These are phyloP conservation scores for Aphis gossypii DNA, from an alignment of 1,140 invertebrate species.

Conservation along the genomic window DNA sequence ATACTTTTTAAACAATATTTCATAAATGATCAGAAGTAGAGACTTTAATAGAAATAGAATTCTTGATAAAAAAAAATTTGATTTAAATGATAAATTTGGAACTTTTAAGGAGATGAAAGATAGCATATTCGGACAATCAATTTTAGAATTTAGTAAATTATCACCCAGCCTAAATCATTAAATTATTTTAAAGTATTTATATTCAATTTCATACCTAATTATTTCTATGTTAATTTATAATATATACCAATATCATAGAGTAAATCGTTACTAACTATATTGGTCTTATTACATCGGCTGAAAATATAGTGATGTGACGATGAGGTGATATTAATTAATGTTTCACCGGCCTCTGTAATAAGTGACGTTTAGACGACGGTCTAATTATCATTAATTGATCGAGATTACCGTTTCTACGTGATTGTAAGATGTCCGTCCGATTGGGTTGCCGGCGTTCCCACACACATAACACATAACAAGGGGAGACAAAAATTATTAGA, in stretches of 20 bases:
- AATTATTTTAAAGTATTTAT: background rate
- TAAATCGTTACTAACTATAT: background rate
- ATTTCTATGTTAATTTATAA: background rate
- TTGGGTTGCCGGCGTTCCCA: background rate
- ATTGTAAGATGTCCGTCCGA: background rate
- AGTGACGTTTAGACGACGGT: conserved; percentile 10
- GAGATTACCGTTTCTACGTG: background rate
- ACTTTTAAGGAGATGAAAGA: background rate
- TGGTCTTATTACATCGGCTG: background rate
- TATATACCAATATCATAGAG: too few relatives aligned
- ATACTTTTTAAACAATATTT: background rate
- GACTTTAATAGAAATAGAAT: background rate
- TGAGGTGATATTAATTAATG: background rate
- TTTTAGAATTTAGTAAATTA: background rate
- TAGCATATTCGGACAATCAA: background rate
- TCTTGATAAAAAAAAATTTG: background rate
- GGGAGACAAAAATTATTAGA: background rate
- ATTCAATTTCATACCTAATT: background rate
- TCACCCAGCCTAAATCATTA: background rate
- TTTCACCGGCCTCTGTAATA: background rate
- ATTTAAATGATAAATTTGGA: background rate
- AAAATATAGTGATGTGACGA: background rate
- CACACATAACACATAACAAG: background rate
- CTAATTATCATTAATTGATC: conserved; percentile 18
- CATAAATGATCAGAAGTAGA: background rate